Evolutionary conservation across 2,113 vertebrate species (phyloP).

Genomic region (Xenotilapia flavipinnis): DNA sequence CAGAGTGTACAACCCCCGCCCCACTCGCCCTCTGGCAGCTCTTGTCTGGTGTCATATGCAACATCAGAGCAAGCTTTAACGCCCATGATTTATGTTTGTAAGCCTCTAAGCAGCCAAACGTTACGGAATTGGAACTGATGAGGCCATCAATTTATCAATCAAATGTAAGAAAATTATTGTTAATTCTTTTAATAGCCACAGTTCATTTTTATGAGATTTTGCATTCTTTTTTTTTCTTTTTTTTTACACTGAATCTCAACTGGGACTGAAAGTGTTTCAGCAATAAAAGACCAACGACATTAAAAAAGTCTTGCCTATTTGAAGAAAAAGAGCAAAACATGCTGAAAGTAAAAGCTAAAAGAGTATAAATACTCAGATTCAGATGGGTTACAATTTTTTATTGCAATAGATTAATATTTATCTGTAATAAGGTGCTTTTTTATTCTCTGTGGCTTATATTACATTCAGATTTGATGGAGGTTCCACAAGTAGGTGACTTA

Average conservation of each 20-base stretch:
- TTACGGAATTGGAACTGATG: background rate
- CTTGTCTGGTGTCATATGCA: background rate
- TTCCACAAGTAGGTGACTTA: background rate
- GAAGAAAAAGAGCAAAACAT: background rate
- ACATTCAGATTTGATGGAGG: background rate
- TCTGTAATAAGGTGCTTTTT: background rate
- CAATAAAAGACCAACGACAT: background rate
- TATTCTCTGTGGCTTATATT: background rate
- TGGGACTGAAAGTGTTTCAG: background rate
- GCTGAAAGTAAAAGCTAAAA: background rate
- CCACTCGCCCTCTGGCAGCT: background rate
- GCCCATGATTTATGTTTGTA: background rate
- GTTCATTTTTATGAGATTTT: background rate
- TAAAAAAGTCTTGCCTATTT: background rate
- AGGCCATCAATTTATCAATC: background rate
- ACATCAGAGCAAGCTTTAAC: background rate
- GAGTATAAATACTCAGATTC: background rate
- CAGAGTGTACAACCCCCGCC: background rate
- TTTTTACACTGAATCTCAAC: background rate
- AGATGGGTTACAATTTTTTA: background rate
- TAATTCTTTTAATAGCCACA: background rate
- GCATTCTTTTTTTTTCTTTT: fast-evolving
- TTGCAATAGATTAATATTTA: background rate
- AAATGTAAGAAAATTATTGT: background rate
- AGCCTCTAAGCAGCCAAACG: background rate